Evolutionary conservation across 2,113 vertebrate species (phyloP).

Genomic region (Lucifuga dentata): DNA sequence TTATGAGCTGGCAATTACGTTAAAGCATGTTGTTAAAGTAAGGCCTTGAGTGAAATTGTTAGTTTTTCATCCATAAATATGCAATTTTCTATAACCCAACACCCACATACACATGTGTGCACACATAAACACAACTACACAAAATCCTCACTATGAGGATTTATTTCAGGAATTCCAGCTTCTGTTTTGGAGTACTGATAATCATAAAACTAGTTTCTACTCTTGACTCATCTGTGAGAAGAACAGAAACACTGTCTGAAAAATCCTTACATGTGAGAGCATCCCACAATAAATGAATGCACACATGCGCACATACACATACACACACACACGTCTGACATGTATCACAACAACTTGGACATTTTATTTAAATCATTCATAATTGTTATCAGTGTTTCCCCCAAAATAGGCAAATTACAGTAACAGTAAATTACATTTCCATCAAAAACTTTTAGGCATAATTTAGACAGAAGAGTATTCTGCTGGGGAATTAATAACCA

Average conservation of each 20-base stretch:
- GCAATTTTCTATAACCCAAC: conserved; percentile 33
- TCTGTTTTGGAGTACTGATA: conserved; percentile 20
- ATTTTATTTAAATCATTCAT: conserved; percentile 45
- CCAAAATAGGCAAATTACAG: conserved; percentile 13
- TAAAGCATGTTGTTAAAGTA: conserved; percentile 62
- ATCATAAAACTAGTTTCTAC: conserved; percentile 18
- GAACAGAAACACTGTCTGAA: too few species aligned
- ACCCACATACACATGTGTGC: conserved; percentile 10
- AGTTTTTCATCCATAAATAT: conserved; percentile 50
- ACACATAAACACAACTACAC: conserved; percentile 28
- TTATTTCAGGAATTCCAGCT: conserved; percentile 22
- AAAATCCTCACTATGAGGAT: too few species aligned
- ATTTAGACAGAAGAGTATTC: too few species aligned
- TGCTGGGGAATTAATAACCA: too few species aligned
- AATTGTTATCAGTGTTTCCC: conserved; percentile 10
- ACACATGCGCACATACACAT: not conserved
- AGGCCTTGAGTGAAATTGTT: conserved; percentile 49
- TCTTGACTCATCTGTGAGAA: too few species aligned
- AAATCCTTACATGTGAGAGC: too few species aligned
- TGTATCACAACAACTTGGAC: conserved; percentile 1
- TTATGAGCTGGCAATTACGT: conserved; percentile 69
- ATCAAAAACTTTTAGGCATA: too few species aligned
- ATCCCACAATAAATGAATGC: not conserved
- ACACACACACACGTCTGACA: conserved; percentile 10
- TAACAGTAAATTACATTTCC: conserved; percentile 21